Conservation (phyloP, 2,888 invertebrate species). For the Thyatira batis region DNA sequence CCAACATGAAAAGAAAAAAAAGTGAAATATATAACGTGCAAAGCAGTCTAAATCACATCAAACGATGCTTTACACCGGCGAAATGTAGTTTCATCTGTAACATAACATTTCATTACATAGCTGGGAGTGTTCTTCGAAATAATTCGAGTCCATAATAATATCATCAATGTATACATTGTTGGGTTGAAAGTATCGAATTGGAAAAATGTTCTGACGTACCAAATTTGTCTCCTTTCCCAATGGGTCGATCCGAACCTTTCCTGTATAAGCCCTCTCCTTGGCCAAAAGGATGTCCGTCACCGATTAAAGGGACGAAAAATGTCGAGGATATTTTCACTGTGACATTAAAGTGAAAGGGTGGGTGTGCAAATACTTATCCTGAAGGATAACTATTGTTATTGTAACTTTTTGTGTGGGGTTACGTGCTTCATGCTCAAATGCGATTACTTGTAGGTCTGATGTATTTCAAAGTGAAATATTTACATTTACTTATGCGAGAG, state of each 20-base stretch:
- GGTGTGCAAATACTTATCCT: not conserved
- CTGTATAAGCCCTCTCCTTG: conserved; percentile 2
- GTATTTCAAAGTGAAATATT: not conserved
- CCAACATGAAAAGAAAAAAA: not conserved
- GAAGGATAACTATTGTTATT: not conserved
- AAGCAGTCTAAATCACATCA: not conserved
- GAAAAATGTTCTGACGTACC: not conserved
- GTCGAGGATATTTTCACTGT: conserved; percentile 8
- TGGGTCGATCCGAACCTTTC: not conserved
- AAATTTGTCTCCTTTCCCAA: not conserved
- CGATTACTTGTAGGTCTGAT: not conserved
- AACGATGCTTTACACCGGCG: not conserved
- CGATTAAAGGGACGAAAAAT: conserved; percentile 8
- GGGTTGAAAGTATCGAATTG: not conserved
- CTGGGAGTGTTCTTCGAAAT: not conserved
- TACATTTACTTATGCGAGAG: not conserved
- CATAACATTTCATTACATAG: not conserved
- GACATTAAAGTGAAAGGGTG: conserved; percentile 4
- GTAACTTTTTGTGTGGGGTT: not conserved
- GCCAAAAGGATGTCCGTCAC: conserved; percentile 5
- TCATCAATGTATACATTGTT: not conserved
- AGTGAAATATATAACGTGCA: not conserved
- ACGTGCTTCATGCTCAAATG: not conserved
- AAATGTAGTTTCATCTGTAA: not conserved
- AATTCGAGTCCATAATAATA: not conserved